phyloP scores from a whole-genome alignment of 2,888 invertebrate species.

The Rambutsinella grinnellia region DNA sequence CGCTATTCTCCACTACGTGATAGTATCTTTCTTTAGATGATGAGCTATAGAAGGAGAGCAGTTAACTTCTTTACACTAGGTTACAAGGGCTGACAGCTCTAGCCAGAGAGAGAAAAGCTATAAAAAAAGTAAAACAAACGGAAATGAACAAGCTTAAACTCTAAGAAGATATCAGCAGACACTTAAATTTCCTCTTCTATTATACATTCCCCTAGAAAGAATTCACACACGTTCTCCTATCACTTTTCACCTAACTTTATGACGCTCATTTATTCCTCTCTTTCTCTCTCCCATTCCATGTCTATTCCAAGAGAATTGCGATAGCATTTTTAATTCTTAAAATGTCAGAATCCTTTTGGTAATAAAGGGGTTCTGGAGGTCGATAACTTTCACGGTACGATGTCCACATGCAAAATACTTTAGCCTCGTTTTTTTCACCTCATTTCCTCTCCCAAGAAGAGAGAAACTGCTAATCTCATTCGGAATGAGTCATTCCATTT shows the following conservation, averaged over 20 bases:
- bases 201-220: conserved; percentile 6
- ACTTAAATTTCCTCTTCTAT: conserved; percentile 21
- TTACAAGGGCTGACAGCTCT: conserved; percentile 19
- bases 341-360: neutral
- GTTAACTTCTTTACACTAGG: neutral
- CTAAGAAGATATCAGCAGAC: conserved; percentile 12
- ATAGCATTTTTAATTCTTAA: neutral
- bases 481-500: neutral
- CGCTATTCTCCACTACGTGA: conserved; percentile 28
- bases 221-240: conserved; percentile 7
- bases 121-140: neutral
- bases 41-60: neutral
- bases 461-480: neutral
- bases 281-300: conserved; percentile 4
- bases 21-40: neutral
- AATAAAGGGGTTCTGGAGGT: conserved; percentile 32
- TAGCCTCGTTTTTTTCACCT: neutral
- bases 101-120: neutral
- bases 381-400: conserved; percentile 37
- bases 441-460: neutral
- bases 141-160: conserved; percentile 33
- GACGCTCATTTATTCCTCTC: conserved; percentile 46
- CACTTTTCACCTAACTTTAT: conserved; percentile 62
- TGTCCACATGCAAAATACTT: neutral
- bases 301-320: conserved; percentile 4